Evolutionary conservation across 2,797 vertebrate genomes (phyloP).

Genomic region (Sebastes flavidus): DNA sequence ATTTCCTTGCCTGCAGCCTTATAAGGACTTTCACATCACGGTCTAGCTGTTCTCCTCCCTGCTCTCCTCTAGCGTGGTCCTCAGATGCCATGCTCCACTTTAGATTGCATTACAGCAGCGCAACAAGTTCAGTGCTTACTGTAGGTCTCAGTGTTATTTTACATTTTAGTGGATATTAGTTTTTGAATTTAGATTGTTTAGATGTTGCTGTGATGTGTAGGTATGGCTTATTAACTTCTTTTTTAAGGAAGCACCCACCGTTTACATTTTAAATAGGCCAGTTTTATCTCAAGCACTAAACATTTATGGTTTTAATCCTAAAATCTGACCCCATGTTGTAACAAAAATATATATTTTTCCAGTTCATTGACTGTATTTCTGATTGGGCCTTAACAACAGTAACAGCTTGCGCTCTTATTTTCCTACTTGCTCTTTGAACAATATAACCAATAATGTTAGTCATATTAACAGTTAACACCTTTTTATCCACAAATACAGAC

Average conservation of each 20-base stretch:
- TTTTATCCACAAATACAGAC: conserved; percentile 1
- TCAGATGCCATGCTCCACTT: conserved; percentile 59
- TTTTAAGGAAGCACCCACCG: not conserved
- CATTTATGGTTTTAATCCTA: not conserved
- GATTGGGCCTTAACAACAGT: not conserved
- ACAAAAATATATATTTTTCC: not conserved
- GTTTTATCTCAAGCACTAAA: not conserved
- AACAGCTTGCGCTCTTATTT: not conserved
- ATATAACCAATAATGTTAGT: not conserved
- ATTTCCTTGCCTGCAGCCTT: conserved; percentile 91
- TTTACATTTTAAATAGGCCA: not conserved
- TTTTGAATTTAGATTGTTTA: not conserved
- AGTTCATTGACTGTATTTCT: not conserved
- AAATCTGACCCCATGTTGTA: not conserved
- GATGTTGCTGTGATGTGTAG: not conserved
- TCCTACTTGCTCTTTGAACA: not conserved
- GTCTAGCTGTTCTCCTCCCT: conserved; percentile 65
- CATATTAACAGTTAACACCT: not conserved
- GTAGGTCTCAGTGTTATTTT: not conserved
- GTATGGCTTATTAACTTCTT: not conserved
- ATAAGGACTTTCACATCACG: conserved; percentile 87
- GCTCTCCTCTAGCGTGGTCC: conserved; percentile 52
- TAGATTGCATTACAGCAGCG: conserved; percentile 36
- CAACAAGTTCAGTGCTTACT: conserved; percentile 3
- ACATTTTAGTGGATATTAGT: not conserved